Conservation (phyloP, 2,113 vertebrate species). For the Lasiurus borealis region DNA sequence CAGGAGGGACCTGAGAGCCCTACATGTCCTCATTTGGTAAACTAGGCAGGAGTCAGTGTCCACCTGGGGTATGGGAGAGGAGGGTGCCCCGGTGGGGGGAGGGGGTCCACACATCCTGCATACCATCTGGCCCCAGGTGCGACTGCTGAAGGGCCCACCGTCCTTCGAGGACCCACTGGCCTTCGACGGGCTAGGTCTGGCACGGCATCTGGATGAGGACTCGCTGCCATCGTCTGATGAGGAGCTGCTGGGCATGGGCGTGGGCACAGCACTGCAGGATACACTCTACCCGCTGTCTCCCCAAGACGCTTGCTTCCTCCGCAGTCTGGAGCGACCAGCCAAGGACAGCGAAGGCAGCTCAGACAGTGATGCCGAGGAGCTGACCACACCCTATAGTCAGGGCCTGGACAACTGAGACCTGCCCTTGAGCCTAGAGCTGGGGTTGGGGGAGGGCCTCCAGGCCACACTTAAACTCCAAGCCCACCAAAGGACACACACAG, state of each 20-base stretch:
- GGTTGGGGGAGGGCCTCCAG: neutral
- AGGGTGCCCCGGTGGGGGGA: neutral
- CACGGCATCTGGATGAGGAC: conserved; percentile 93
- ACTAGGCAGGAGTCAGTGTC: neutral
- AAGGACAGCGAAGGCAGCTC: conserved; percentile 95
- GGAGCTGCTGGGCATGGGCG: conserved; percentile 91
- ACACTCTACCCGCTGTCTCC: conserved; percentile 87
- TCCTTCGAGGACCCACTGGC: conserved; percentile 87
- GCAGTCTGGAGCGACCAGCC: conserved; percentile 82
- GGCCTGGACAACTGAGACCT: conserved; percentile 79
- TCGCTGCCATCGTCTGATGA: conserved; percentile 95
- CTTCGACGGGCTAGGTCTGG: conserved; percentile 91
- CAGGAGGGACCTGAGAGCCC: neutral
- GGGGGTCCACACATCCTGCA: neutral
- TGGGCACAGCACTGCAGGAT: conserved; percentile 88
- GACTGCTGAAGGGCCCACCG: conserved; percentile 92
- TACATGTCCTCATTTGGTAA: neutral
- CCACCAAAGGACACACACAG: neutral
- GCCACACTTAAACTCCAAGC: neutral
- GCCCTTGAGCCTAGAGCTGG: neutral
- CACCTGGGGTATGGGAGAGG: neutral
- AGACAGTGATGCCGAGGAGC: conserved; percentile 91
- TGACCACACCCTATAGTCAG: conserved; percentile 72
- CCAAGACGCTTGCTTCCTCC: conserved; percentile 87
- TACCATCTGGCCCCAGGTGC: conserved; percentile 86